Percentiles rank a stretch among this genome's conserved stretches.
phyloP scores from a whole-genome alignment of 2,888 invertebrate species.

The Furcula furcula region DNA sequence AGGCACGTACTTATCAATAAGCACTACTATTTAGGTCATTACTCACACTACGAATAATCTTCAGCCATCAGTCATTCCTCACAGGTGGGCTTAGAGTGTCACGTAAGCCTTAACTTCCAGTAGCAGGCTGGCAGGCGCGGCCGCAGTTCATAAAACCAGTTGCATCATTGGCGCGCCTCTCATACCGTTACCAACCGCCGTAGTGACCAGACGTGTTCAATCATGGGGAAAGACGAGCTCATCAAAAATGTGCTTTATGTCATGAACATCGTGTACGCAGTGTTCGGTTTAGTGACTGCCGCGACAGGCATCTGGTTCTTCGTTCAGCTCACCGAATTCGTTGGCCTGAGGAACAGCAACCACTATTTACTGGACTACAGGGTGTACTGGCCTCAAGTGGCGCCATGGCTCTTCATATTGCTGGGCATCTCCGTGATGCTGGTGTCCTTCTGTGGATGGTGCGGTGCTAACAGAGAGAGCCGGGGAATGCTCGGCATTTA shows the following conservation, averaged over 20 bases:
- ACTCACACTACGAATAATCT: too few species aligned
- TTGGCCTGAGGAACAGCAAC: constrained; percentile 67
- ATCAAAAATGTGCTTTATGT: constrained; percentile 66
- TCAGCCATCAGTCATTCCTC: constrained; percentile 24
- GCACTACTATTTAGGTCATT: constrained; percentile 1
- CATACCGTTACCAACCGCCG: constrained; percentile 61
- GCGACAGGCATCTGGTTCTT: constrained; percentile 77
- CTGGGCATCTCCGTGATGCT: constrained; percentile 65
- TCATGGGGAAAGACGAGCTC: constrained; percentile 69
- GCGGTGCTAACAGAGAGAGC: constrained; percentile 65
- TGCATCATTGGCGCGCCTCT: constrained; percentile 53
- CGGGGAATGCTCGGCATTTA: constrained; percentile 67
- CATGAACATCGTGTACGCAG: constrained; percentile 67
- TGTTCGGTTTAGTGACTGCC: constrained; percentile 68
- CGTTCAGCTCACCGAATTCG: constrained; percentile 71
- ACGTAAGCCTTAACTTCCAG: constrained; percentile 13
- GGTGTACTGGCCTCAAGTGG: constrained; percentile 75
- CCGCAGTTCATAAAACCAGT: constrained; percentile 70
- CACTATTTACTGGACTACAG: constrained; percentile 73
- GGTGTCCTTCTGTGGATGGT: constrained; percentile 71
- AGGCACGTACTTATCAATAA: not conserved
- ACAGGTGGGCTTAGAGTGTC: constrained; percentile 26
- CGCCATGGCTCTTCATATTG: constrained; percentile 75
- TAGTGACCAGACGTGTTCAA: constrained; percentile 46
- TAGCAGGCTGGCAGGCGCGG: constrained; percentile 38